Conservation (phyloP, 2,888 invertebrate genomes). For the Drosophila pseudotalamancana region DNA sequence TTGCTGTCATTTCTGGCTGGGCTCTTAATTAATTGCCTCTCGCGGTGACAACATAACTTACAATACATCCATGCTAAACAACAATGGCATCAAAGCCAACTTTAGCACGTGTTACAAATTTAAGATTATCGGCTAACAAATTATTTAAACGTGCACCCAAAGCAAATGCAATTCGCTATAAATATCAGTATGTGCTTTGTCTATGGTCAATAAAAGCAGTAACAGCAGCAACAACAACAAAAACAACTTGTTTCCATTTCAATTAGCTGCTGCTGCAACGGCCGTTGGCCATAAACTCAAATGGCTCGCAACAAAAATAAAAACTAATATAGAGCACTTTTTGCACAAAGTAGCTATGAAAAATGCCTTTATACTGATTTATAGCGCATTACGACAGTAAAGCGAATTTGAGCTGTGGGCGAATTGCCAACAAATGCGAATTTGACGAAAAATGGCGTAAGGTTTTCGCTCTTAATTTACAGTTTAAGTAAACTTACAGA, state of each 20-base stretch:
- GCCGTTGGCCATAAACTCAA: conserved; percentile 37
- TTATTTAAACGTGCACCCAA: conserved; percentile 21
- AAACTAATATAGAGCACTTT: conserved; percentile 8
- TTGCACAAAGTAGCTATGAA: conserved; percentile 28
- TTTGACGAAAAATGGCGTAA: conserved; percentile 19
- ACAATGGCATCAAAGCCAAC: conserved; percentile 5
- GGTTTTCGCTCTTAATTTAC: conserved; percentile 17
- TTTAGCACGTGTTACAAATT: conserved; percentile 35
- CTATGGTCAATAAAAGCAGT: conserved; percentile 30
- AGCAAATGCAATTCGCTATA: conserved; percentile 39
- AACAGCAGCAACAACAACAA: conserved; percentile 3
- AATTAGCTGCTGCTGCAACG: conserved; percentile 50
- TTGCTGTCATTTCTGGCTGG: conserved; percentile 10
- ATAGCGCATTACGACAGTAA: conserved; percentile 16
- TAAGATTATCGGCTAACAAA: conserved; percentile 14
- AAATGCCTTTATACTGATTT: conserved; percentile 37
- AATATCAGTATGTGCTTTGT: conserved; percentile 35
- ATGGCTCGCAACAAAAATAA: conserved; percentile 21
- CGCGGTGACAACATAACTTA: conserved; percentile 19
- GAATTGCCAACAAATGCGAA: conserved; percentile 8
- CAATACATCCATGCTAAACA: conserved; percentile 9
- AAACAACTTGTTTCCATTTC: conserved; percentile 59
- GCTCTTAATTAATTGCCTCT: conserved; percentile 30
- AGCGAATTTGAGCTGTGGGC: conserved; percentile 9
- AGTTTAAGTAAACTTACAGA: neutral